These are phyloP conservation scores for Capromys pilorides DNA, from an alignment of 2,797 vertebrate genomes.

Conservation along the genomic window DNA sequence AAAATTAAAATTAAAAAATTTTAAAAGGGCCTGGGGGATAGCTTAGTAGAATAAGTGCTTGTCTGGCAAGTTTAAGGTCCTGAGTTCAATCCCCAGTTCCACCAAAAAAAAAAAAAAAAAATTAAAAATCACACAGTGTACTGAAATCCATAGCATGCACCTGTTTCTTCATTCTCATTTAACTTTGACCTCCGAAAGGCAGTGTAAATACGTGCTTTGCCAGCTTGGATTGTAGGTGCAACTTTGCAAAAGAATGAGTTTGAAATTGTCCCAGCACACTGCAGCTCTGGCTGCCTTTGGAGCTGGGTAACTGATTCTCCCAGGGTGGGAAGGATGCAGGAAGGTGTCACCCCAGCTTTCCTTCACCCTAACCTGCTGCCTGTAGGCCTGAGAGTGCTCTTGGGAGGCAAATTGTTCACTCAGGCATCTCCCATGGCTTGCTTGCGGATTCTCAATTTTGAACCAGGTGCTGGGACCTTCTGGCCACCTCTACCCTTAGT, in stretches of 20 bases:
- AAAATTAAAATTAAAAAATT: not conserved
- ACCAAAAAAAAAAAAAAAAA: no score
- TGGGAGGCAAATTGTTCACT: not conserved
- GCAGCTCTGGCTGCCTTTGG: conserved; percentile 6
- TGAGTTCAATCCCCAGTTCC: no score
- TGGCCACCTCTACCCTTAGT: not conserved
- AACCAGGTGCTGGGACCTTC: not conserved
- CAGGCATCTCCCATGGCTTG: not conserved
- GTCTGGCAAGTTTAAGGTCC: no score
- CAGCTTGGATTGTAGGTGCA: not conserved
- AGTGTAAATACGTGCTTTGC: conserved; percentile 6
- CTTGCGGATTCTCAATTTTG: not conserved
- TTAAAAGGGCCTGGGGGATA: no score
- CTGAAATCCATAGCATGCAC: conserved; percentile 10
- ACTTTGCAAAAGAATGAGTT: not conserved
- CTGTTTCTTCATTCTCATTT: conserved; percentile 21
- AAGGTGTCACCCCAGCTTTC: not conserved
- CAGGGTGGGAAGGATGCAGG: no score
- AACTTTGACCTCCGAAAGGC: conserved; percentile 49
- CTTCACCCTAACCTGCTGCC: not conserved
- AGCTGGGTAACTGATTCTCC: not conserved
- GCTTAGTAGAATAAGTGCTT: no score
- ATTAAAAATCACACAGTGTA: not conserved
- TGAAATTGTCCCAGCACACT: not conserved
- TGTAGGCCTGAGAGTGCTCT: not conserved